phyloP scores from a whole-genome alignment of 2,113 vertebrate genomes.

The Loxodonta africana region DNA sequence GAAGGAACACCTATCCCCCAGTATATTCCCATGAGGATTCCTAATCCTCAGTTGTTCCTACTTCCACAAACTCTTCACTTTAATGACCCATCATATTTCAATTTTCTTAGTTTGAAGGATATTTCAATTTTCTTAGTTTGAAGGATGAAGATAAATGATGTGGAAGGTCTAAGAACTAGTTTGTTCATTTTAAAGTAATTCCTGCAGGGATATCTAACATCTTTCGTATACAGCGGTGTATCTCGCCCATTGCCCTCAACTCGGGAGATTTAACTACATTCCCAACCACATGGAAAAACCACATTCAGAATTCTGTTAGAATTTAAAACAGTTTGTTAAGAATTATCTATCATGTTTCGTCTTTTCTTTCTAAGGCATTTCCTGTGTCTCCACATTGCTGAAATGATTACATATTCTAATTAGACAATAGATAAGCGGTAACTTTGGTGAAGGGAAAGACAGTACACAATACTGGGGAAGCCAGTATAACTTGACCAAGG shows the following conservation, averaged over 20 bases:
- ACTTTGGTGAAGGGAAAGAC: too few relatives aligned
- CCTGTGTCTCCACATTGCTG: background rate
- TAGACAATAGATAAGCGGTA: too few relatives aligned
- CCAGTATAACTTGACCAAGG: too few relatives aligned
- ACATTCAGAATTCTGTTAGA: background rate
- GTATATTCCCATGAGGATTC: background rate
- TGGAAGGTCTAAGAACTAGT: too few relatives aligned
- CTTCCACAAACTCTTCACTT: background rate
- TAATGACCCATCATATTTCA: background rate
- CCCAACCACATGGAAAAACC: background rate
- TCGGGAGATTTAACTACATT: background rate
- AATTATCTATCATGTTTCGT: background rate
- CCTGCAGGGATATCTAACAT: too few relatives aligned
- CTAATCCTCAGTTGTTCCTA: background rate
- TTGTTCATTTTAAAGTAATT: too few relatives aligned
- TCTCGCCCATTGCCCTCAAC: background rate
- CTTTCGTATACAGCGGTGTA: too few relatives aligned
- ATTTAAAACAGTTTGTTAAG: background rate
- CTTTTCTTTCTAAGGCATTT: too few relatives aligned
- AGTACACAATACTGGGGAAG: too few relatives aligned
- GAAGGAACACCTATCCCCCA: rapidly evolving
- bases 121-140: too few relatives aligned
- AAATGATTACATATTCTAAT: background rate
- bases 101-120: background rate
- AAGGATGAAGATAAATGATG: too few relatives aligned